Percentiles rank a stretch among this genome's conserved stretches.
phyloP scores from a whole-genome alignment of 2,888 invertebrate genomes.

The Prenolepis imparis region DNA sequence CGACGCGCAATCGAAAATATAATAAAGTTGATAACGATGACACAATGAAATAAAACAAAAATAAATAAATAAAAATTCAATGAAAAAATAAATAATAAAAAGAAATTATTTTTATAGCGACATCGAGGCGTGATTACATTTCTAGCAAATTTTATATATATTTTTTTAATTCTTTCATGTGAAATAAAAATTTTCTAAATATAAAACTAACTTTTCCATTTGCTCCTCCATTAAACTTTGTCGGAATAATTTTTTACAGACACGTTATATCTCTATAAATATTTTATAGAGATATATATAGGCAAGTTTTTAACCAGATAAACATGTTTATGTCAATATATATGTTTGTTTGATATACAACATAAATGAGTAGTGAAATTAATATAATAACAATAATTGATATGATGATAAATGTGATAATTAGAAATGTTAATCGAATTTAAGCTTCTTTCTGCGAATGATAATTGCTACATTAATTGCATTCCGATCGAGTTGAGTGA shows the following conservation, averaged over 20 bases:
- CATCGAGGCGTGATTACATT: neutral
- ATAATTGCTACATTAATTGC: neutral
- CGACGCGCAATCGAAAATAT: too few relatives aligned
- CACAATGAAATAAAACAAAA: too few relatives aligned
- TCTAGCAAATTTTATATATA: neutral
- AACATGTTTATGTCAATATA: neutral
- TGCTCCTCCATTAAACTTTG: neutral
- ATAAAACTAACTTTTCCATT: constrained; percentile 4
- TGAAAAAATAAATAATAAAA: neutral
- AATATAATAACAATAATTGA: neutral
- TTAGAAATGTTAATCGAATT: neutral
- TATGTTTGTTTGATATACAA: neutral
- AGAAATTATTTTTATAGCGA: neutral
- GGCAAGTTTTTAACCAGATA: neutral
- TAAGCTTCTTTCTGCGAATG: neutral
- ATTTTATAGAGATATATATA: neutral
- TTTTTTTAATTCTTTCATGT: too few relatives aligned
- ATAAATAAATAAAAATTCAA: too few relatives aligned
- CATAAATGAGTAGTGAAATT: neutral
- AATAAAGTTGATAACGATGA: too few relatives aligned
- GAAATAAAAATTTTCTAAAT: neutral
- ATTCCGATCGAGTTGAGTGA: neutral
- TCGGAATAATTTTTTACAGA: neutral
- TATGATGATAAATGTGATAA: neutral
- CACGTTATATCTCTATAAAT: neutral